Evolutionary conservation across 2,888 invertebrate species (phyloP), one percentile per base, ranked within the genome.

Genomic region (Andrena bucephala): DNA sequence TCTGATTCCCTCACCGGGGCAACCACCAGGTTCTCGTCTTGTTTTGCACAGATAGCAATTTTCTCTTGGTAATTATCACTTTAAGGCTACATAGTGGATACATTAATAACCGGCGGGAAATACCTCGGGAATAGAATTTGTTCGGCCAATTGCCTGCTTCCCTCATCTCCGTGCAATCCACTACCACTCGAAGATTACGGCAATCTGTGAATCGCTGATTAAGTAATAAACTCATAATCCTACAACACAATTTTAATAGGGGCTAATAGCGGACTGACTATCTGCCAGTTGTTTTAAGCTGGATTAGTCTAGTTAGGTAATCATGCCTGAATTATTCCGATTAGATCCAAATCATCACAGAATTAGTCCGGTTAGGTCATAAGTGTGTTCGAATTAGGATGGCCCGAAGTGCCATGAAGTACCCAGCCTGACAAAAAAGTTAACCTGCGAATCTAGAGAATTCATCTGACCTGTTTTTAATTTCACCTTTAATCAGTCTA

Each of bases 11-110:
- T 59, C 20, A 6, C 7, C 62, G n/a, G 31, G 57, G 59, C 75
- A 63, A 82, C 70, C 73, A 60, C 73, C 82, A 48, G 48, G 42
- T 73, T 81, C 73, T 82, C 86, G 65, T 66, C 62, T 67, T 50
- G 48, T 63, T 75, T 77, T 77, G 66, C 68, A 74, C 79, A 60
- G 77, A 83, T 77, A 83, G 72, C 74, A 77, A 48, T 77, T 80
- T 83, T 74, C 84, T 77, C 66, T 60, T 8, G 62, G 67, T 84
- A 85, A 85, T 85, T 85, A 84, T 84, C 84, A 73, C 81, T 81
- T 72, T 81, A 67, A 24, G 69, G 62, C 65, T 69, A 70, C 69
- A 73, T 74, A 79, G 42, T 60, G 57, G 42, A 13, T 31, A 6
- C 74, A 77, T 85, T 84, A 75, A 85, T 85, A 77, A 85, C 77